A percentile compares a stretch with the other conserved stretches of the same genome.
These are phyloP conservation scores for Poeciliopsis occidentalis DNA, from an alignment of 2,113 vertebrate genomes.

Conservation along the genomic window DNA sequence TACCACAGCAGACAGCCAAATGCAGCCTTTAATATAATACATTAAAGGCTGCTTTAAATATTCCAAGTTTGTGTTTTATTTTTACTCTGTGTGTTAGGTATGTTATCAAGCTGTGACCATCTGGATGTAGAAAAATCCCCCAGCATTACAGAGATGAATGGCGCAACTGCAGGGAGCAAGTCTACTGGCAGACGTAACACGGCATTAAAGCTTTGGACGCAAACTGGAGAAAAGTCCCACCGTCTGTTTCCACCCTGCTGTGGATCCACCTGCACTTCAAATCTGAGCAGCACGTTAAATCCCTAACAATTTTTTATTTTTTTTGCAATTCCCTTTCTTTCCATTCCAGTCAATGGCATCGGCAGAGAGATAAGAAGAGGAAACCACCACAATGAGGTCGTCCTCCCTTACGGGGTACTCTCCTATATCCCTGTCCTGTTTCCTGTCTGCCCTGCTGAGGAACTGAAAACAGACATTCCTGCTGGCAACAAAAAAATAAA, in stretches of 20 bases:
- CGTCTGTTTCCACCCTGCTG: conserved; percentile 31
- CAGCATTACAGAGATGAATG: conserved; percentile 45
- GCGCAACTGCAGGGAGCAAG: conserved; percentile 48
- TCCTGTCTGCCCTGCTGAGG: conserved; percentile 63
- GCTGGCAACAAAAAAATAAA: conserved; percentile 16
- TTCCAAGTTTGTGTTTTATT: conserved; percentile 41
- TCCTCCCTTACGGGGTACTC: conserved; percentile 45
- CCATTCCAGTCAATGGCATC: conserved; percentile 26
- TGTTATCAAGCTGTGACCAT: conserved; percentile 70
- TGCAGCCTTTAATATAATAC: not conserved
- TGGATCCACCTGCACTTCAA: conserved; percentile 35
- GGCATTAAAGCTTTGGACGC: conserved; percentile 40
- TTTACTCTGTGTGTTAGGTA: conserved; percentile 22
- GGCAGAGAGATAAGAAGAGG: conserved; percentile 34
- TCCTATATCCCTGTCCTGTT: conserved; percentile 68
- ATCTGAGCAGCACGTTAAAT: conserved; percentile 25
- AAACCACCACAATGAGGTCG: conserved; percentile 45
- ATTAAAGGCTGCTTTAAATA: conserved; percentile 17
- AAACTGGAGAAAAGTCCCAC: conserved; percentile 40
- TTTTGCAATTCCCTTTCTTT: conserved; percentile 22
- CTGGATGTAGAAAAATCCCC: conserved; percentile 62
- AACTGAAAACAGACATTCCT: conserved; percentile 69
- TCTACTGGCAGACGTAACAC: conserved; percentile 50
- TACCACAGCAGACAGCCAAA: conserved; percentile 3
- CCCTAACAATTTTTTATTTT: not conserved